Evolutionary conservation across 1,140 invertebrate species (phyloP).

Genomic region (Polypedilum pembai): DNA sequence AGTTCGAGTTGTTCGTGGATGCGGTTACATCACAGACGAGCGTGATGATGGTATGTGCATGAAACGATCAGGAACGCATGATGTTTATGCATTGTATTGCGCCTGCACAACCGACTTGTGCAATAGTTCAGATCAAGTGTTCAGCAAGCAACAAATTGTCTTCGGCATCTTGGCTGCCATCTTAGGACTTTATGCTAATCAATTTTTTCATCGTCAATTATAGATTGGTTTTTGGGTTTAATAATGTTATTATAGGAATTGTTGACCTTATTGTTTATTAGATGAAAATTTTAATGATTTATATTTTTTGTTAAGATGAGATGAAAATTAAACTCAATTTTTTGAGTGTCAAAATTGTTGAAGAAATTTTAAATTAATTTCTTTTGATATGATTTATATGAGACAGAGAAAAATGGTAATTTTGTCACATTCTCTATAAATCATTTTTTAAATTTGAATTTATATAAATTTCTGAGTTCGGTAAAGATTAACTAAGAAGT

Average conservation of each 20-base stretch:
- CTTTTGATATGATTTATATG: too few relatives aligned
- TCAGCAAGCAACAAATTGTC: neutral
- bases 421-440: too few relatives aligned
- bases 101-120: slow-evolving; percentile 65
- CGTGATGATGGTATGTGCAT: slow-evolving; percentile 53
- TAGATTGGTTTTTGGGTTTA: neutral
- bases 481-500: too few relatives aligned
- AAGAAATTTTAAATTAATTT: too few relatives aligned
- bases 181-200: slow-evolving; percentile 3
- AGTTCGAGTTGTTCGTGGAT: slow-evolving; percentile 61
- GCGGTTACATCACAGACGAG: slow-evolving; percentile 61
- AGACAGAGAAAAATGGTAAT: too few relatives aligned
- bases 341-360: too few relatives aligned
- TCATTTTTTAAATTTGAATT: too few relatives aligned
- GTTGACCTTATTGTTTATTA: too few relatives aligned
- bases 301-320: neutral
- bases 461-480: too few relatives aligned
- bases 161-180: neutral
- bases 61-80: slow-evolving; percentile 60
- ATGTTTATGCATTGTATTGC: slow-evolving; percentile 65
- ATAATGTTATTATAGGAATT: too few relatives aligned
- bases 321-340: neutral
- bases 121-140: slow-evolving; percentile 47
- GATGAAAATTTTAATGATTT: neutral
- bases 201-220: neutral